Base-by-base conservation (phyloP, 2,113 vertebrate genomes). In the Gasterosteus nipponicus region DNA sequence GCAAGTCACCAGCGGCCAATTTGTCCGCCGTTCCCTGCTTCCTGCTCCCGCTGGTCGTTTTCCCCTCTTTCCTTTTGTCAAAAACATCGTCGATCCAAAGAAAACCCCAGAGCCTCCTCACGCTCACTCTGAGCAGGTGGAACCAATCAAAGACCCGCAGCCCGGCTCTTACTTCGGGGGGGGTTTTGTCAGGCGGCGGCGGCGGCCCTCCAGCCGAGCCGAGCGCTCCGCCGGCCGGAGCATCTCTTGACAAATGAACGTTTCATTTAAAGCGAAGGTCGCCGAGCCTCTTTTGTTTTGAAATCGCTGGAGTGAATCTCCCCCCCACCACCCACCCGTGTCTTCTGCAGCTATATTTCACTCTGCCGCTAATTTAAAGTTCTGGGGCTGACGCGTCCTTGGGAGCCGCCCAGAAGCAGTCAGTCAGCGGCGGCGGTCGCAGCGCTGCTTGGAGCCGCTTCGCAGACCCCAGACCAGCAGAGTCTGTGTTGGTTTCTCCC, bases 201-300 rank as follows among this genome's bases (percentile, higher is more conserved):
- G 69, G 73, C 53, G 39, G 38, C 19, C 18, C 44, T 61, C 57
- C 59, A 47, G 39, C 73, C 26, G 65, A 69, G 69, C 46, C 26
- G 57, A 84, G 56, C 53, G 51, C 77, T 49, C 38, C n/a, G 39
- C 57, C 69, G 61, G 51, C 80, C 76, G 8, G 56, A 86, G 73
- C 68, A 67, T 78, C 68, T 72, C 73, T 81, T 84, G 78, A 85
- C 46, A 84, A 90, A 83, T 73, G 47, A 70, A 69, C 38, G 77
- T 69, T 87, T 75, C 69, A 80, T 81, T 74, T 67, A 46, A 78
- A 87, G 69, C 33, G 79, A 89, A 81, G 84, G 83, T 81, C 19
- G 44, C 16, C 16, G 7, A 69, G 56, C 54, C 69, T 80, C 77
- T 77, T 75, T 75, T 83, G 87, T 87, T 88, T 87, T 81, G 69